Percentiles rank a stretch among this genome's conserved stretches.
phyloP scores from a whole-genome alignment of 2,113 vertebrate genomes.

The Cyanistes caeruleus region DNA sequence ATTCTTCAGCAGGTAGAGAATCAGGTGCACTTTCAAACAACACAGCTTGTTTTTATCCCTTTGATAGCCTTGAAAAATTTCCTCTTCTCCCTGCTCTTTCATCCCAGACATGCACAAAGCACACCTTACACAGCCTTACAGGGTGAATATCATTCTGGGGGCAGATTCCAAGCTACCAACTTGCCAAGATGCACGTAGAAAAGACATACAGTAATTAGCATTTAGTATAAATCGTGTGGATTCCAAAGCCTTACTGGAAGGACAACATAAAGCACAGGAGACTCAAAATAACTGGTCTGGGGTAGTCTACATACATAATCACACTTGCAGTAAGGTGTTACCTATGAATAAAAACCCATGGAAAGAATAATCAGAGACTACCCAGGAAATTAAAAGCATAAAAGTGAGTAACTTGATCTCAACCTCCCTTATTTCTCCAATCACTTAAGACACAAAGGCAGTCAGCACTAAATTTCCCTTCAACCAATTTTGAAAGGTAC shows the following conservation, averaged over 20 bases:
- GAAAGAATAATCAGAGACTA: not conserved
- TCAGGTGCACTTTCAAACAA: not conserved
- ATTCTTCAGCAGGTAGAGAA: not conserved
- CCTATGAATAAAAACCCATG: not conserved
- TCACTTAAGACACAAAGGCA: not conserved
- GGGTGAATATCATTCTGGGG: not conserved
- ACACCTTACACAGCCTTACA: not conserved
- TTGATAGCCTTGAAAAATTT: not conserved
- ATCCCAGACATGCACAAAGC: not conserved
- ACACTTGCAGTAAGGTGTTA: not conserved
- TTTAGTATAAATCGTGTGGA: not conserved
- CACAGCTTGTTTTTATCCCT: not conserved
- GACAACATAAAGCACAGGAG: not conserved
- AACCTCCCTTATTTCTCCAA: not conserved
- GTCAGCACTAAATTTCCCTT: not conserved
- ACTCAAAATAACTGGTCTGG: not conserved
- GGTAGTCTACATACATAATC: not conserved
- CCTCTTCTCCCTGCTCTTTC: not conserved
- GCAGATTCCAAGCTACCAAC: not conserved
- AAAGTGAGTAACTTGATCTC: not conserved
- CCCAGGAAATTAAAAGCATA: not conserved
- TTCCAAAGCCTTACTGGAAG: not conserved
- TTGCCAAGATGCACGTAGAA: not conserved
- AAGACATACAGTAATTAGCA: not conserved
- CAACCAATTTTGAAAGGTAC: not conserved